Conservation (phyloP, 2,113 vertebrate species). For the Seriola dumerili region DNA sequence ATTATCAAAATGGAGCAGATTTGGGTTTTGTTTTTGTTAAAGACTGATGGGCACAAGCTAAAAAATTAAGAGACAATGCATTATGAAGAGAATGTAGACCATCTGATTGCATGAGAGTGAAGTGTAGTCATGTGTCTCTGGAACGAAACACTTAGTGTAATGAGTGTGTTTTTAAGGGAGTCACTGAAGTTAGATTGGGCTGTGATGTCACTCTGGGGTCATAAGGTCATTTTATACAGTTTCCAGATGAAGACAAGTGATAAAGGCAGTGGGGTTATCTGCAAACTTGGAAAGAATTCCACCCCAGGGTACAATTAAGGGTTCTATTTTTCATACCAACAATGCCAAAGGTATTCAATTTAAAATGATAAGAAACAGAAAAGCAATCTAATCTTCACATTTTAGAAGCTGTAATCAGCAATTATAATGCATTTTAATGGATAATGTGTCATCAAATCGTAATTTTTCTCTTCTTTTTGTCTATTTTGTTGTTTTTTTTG, state of each 20-base stretch:
- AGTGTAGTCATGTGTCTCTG: slow-evolving; percentile 43
- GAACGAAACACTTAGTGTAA: slow-evolving; percentile 75
- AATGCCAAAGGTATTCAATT: not conserved
- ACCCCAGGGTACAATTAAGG: not conserved
- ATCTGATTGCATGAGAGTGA: slow-evolving; percentile 58
- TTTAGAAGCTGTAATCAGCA: not conserved
- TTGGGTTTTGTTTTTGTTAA: slow-evolving; percentile 74
- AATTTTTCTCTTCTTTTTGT: too few relatives aligned
- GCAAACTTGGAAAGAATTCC: not conserved
- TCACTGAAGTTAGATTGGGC: slow-evolving; percentile 62
- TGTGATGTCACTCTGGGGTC: slow-evolving; percentile 74
- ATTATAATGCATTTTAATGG: not conserved
- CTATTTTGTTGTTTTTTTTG: not conserved
- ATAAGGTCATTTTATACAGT: slow-evolving; percentile 53
- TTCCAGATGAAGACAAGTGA: slow-evolving; percentile 37
- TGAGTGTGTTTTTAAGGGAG: slow-evolving; percentile 70
- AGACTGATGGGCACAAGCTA: slow-evolving; percentile 61
- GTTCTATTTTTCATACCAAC: not conserved
- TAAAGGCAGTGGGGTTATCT: slow-evolving; percentile 18
- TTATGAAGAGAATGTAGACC: slow-evolving; percentile 66
- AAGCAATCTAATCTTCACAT: not conserved
- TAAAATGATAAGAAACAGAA: not conserved
- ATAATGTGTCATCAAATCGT: too few relatives aligned
- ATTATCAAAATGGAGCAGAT: slow-evolving; percentile 81
- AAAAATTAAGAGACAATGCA: slow-evolving; percentile 64